Base-by-base conservation (phyloP, 2,888 invertebrate species). In the Autographa gamma region DNA sequence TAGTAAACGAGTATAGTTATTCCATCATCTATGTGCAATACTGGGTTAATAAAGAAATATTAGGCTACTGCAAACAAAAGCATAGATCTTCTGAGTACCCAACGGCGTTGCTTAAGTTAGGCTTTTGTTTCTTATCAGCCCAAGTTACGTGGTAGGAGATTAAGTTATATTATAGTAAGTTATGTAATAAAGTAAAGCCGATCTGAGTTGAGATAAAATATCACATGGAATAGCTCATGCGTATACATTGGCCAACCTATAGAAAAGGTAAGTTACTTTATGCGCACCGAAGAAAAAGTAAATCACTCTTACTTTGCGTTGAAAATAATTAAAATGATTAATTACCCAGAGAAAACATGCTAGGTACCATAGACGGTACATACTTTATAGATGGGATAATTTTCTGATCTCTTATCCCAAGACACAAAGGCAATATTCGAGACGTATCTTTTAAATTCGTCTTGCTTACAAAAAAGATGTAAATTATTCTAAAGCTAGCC, bases 401-500 rank as follows among this genome's bases (percentile, higher is more conserved):
- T 38, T 38, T 38, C 11, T 2, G 43, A 0, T 14, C 16, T 14
- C 2, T 43, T 43, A 48, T 48, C 48, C n/a, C 6, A 48, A n/a
- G 48, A n/a, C 2, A 16, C 48, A 48, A 48, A n/a, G 5, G n/a
- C n/a, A 56, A 11, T 8, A 54, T 74, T 63, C 19, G 65, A 31
- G 6, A 65, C 0, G 13, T 14, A 54, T 70, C 69, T 71, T 78
- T 80, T 78, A 66, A 71, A 80, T 80, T 78, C 75, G 60, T 43
- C 64, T 67, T 43, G 64, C 63, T 58, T 68, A 54, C 64, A 63
- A 61, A 72, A 71, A 76, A 76, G 66, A 70, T 69, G 63, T 71
- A 71, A 74, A 68, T 71, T 72, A 81, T 74, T 74, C 58, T 65
- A 73, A 71, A 63, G 66, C 63, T 76, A 69, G 56, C 34, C 38